Conservation (phyloP, 2,113 vertebrate genomes). For the Protomyctophum bolini region DNA sequence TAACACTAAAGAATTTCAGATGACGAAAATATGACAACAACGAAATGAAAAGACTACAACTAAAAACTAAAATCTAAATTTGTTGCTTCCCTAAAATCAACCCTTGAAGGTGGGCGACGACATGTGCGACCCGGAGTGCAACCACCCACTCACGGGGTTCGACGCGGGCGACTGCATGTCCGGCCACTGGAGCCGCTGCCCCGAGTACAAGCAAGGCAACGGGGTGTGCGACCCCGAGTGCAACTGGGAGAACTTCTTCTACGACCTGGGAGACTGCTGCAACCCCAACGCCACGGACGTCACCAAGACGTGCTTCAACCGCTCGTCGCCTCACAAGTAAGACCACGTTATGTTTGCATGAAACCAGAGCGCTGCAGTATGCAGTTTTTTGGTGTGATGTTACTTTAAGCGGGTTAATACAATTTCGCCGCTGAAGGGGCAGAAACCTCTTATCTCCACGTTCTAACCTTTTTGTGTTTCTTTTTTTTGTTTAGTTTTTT, state of each 20-base stretch:
- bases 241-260: slow-evolving; percentile 90
- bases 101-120: slow-evolving; percentile 80
- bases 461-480: too few relatives aligned
- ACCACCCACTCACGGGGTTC: slow-evolving; percentile 91
- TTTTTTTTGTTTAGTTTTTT: too few relatives aligned
- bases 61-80: too few relatives aligned
- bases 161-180: slow-evolving; percentile 91
- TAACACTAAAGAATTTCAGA: too few relatives aligned
- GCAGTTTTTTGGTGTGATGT: neutral
- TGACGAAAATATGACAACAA: too few relatives aligned
- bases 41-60: too few relatives aligned
- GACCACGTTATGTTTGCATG: slow-evolving; percentile 18
- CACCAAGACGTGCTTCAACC: slow-evolving; percentile 97
- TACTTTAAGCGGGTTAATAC: too few relatives aligned
- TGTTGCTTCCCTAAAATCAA: too few relatives aligned
- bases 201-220: slow-evolving; percentile 87
- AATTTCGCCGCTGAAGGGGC: too few relatives aligned
- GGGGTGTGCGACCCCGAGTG: slow-evolving; percentile 94
- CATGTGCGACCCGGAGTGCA: slow-evolving; percentile 92
- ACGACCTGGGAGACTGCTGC: slow-evolving; percentile 94
- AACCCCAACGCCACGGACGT: slow-evolving; percentile 95
- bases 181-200: slow-evolving; percentile 75
- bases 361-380: slow-evolving; percentile 5
- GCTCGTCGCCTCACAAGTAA: slow-evolving; percentile 94
- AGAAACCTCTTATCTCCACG: too few relatives aligned